phyloP scores from a whole-genome alignment of 2,888 invertebrate species.

The Terebella lapidaria region DNA sequence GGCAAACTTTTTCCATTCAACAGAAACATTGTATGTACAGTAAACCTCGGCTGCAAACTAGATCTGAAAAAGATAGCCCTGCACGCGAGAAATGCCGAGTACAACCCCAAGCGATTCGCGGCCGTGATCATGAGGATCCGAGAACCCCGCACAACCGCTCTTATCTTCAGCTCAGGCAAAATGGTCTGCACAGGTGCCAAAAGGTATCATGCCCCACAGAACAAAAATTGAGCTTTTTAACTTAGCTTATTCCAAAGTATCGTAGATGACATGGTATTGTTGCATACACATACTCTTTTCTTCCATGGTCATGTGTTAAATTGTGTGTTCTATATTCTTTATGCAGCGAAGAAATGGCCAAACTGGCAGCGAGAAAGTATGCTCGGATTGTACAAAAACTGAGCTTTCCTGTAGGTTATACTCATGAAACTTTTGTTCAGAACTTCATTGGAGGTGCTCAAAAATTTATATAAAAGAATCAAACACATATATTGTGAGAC shows the following conservation, averaged over 20 bases:
- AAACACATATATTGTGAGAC: background rate
- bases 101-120: constrained; percentile 97
- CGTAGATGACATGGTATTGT: too few species aligned
- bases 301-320: too few species aligned
- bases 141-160: constrained; percentile 73
- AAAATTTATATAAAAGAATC: background rate
- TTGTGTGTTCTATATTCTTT: too few species aligned
- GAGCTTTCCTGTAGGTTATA: constrained; percentile 63
- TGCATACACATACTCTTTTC: too few species aligned
- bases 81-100: constrained; percentile 97
- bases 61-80: constrained; percentile 95
- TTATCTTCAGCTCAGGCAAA: constrained; percentile 79
- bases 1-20: constrained; percentile 33
- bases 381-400: constrained; percentile 77
- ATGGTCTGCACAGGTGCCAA: constrained; percentile 85
- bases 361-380: constrained; percentile 75
- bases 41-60: constrained; percentile 86
- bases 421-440: too few species aligned
- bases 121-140: constrained; percentile 95
- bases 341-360: constrained; percentile 68
- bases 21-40: constrained; percentile 97
- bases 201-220: too few species aligned
- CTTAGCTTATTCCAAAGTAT: too few species aligned
- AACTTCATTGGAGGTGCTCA: too few species aligned
- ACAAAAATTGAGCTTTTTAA: too few species aligned